phyloP scores from a whole-genome alignment of 2,888 invertebrate species.

The Drosophila formosana region DNA sequence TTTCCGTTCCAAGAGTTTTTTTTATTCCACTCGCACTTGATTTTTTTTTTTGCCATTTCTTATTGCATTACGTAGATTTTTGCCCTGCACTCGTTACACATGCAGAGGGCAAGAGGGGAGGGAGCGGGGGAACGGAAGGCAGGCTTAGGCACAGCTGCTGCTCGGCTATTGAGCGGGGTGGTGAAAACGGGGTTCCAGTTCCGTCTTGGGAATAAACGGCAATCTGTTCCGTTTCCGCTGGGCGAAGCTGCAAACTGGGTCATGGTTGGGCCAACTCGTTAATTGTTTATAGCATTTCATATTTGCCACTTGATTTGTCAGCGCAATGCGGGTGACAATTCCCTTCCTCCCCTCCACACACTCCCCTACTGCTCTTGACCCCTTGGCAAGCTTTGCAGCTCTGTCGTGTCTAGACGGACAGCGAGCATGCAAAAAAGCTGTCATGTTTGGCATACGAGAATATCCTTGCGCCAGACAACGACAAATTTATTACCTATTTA shows the following conservation, averaged over 20 bases:
- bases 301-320: constrained; percentile 52
- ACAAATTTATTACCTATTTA: constrained; percentile 79
- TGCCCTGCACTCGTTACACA: constrained; percentile 25
- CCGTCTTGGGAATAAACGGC: constrained; percentile 48
- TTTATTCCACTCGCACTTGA: constrained; percentile 12
- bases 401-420: constrained; percentile 50
- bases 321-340: constrained; percentile 61
- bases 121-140: not conserved
- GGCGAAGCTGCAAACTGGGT: constrained; percentile 56
- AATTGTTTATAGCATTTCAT: constrained; percentile 54
- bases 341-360: not conserved
- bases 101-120: not conserved
- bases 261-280: constrained; percentile 50
- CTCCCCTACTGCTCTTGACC: not conserved
- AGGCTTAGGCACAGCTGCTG: constrained; percentile 37
- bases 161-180: constrained; percentile 13
- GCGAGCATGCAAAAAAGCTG: constrained; percentile 48
- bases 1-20: constrained; percentile 67
- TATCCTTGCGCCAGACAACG: constrained; percentile 73
- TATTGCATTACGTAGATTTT: constrained; percentile 61
- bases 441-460: constrained; percentile 41
- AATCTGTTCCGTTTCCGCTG: constrained; percentile 51
- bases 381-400: not conserved
- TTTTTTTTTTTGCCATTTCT: constrained; percentile 30
- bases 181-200: constrained; percentile 8